A percentile compares a stretch with the other conserved stretches of the same genome.
These are phyloP conservation scores for Dinoponera quadriceps DNA, from an alignment of 1,140 invertebrate genomes.

Conservation along the genomic window DNA sequence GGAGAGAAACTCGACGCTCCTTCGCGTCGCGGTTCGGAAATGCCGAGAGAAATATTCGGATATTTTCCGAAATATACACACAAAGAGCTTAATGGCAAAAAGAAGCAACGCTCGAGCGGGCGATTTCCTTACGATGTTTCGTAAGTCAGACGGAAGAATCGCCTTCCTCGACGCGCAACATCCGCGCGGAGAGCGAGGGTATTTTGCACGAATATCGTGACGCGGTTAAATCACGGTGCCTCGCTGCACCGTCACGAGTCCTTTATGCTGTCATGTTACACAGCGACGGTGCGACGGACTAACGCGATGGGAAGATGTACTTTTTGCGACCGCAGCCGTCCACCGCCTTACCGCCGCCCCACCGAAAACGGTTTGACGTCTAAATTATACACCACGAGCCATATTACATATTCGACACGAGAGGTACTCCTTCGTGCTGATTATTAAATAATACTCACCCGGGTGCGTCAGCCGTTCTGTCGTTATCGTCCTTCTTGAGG, in stretches of 20 bases:
- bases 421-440: neutral
- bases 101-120: no score
- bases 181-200: neutral
- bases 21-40: neutral
- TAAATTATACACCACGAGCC: constrained; percentile 43
- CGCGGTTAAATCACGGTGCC: constrained; percentile 46
- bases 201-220: constrained; percentile 45
- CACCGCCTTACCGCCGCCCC: neutral
- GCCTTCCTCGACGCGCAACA: neutral
- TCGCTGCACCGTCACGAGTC: constrained; percentile 46
- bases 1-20: neutral
- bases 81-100: no score
- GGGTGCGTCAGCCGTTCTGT: no score
- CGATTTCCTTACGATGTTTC: no score
- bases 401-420: constrained; percentile 20
- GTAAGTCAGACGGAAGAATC: neutral
- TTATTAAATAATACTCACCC: constrained; percentile 35
- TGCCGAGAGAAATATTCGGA: no score
- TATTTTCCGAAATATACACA: no score
- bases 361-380: constrained; percentile 30
- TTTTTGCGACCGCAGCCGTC: constrained; percentile 7
- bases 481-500: no score
- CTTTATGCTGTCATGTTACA: constrained; percentile 49
- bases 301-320: constrained; percentile 44
- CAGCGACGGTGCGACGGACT: constrained; percentile 25